phyloP scores from a whole-genome alignment of 2,797 vertebrate genomes.

The Stomatorhinus walkeri region DNA sequence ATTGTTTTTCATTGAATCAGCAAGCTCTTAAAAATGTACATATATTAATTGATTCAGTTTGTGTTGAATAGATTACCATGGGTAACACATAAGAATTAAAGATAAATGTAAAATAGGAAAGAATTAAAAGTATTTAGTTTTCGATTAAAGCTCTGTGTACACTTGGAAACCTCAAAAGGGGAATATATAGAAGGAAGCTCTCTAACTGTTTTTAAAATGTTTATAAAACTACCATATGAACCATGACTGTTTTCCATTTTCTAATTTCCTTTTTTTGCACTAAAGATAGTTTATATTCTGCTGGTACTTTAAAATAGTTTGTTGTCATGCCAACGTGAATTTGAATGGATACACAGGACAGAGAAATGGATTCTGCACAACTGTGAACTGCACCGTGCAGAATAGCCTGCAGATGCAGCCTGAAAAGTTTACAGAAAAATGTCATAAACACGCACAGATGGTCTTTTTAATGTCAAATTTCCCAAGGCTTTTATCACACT shows the following conservation, averaged over 20 bases:
- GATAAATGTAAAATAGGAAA: background rate
- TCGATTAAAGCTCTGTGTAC: background rate
- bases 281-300: background rate
- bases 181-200: background rate
- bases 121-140: background rate
- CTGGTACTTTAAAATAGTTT: background rate
- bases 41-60: background rate
- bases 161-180: background rate
- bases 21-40: background rate
- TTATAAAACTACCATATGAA: background rate
- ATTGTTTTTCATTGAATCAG: background rate
- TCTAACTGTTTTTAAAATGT: background rate
- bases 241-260: slow-evolving; percentile 9
- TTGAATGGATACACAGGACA: background rate
- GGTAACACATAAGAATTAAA: background rate
- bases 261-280: background rate
- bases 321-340: background rate
- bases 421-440: slow-evolving; percentile 6
- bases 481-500: background rate
- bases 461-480: background rate
- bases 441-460: background rate
- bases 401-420: slow-evolving; percentile 3
- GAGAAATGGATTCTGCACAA: background rate
- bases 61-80: background rate
- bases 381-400: background rate